These are phyloP conservation scores for Drosophila picticornis DNA, from an alignment of 2,888 invertebrate genomes.

Conservation along the genomic window DNA sequence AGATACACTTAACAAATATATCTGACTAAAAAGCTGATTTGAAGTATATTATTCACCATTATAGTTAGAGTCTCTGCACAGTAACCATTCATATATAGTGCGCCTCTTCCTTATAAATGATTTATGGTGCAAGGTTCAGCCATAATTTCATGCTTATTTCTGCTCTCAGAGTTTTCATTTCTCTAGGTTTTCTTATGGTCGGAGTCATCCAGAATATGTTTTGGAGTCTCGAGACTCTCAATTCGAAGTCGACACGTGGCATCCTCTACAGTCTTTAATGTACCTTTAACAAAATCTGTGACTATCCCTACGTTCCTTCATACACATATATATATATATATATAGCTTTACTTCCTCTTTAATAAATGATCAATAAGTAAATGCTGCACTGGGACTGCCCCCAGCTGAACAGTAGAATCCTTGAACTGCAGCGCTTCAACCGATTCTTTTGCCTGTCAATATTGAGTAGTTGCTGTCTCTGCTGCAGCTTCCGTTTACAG, in stretches of 20 bases:
- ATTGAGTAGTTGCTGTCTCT: slow-evolving; percentile 18
- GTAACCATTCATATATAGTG: neutral
- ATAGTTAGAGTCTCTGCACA: neutral
- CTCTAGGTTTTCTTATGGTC: neutral
- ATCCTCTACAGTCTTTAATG: neutral
- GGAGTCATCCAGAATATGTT: no score
- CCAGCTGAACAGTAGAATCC: neutral
- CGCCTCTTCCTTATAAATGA: neutral
- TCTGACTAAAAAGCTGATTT: neutral
- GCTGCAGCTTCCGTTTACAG: slow-evolving; percentile 34
- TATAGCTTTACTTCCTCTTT: neutral
- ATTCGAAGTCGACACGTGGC: neutral
- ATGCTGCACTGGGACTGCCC: neutral
- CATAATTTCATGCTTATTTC: neutral
- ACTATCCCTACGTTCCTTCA: neutral
- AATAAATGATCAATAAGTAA: neutral
- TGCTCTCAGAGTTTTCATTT: neutral
- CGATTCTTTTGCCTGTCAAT: slow-evolving; percentile 43
- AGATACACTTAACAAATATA: neutral
- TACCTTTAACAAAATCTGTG: neutral
- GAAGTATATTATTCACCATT: neutral
- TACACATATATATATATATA: neutral
- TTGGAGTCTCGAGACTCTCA: neutral
- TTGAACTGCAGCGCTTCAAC: slow-evolving; percentile 12
- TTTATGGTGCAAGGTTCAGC: neutral